Evolutionary conservation across 2,888 invertebrate species (phyloP).

Genomic region (Marronus borbonicus): DNA sequence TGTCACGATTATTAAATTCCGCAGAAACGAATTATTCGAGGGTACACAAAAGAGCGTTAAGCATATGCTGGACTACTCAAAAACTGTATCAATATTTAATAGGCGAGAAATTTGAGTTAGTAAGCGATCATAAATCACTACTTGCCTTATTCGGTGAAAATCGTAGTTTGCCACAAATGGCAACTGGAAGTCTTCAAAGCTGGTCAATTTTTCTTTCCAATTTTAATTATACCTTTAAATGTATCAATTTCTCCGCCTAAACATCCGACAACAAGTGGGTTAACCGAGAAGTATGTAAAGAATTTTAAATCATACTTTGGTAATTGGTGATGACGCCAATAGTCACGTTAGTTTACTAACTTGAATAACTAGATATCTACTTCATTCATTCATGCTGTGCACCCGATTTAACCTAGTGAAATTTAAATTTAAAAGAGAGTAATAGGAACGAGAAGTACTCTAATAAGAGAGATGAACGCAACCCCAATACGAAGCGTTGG

Average conservation of each 20-base stretch:
- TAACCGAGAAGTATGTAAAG: conserved; percentile 8
- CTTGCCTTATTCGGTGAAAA: conserved; percentile 59
- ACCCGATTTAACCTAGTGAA: too few species aligned
- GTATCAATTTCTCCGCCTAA: conserved; percentile 9
- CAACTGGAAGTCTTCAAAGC: conserved; percentile 61
- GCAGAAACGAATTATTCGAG: conserved; percentile 40
- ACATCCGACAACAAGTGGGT: not conserved
- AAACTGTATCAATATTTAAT: conserved; percentile 63
- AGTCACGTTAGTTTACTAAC: not conserved
- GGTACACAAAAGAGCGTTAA: conserved; percentile 61
- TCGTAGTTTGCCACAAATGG: conserved; percentile 61
- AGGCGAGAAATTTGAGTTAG: conserved; percentile 60
- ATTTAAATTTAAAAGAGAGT: too few species aligned
- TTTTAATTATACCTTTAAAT: conserved; percentile 39
- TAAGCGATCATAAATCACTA: conserved; percentile 63
- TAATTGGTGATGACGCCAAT: not conserved
- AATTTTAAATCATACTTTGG: not conserved
- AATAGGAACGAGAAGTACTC: too few species aligned
- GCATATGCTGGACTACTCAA: conserved; percentile 58
- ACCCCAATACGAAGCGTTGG: not conserved
- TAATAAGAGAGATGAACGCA: not conserved
- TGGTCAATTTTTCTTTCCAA: conserved; percentile 55
- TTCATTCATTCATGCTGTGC: not conserved
- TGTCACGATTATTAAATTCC: conserved; percentile 20
- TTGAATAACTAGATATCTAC: not conserved